Percentiles rank a stretch among this genome's conserved stretches.
These are phyloP conservation scores for Agrotis clavis DNA, from an alignment of 2,888 invertebrate species.

Conservation along the genomic window DNA sequence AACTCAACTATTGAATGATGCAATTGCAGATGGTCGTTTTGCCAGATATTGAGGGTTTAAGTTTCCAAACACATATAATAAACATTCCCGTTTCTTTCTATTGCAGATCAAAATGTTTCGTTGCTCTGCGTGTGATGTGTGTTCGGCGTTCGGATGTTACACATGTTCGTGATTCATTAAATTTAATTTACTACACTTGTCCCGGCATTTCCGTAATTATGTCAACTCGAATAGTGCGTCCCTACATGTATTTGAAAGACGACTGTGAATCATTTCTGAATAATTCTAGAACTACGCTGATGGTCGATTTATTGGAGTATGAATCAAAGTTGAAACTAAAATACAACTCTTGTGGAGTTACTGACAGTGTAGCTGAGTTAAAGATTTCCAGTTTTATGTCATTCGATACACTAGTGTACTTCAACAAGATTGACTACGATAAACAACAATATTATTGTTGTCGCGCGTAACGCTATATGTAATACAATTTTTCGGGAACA, in stretches of 20 bases:
- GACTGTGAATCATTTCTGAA: constrained; percentile 21
- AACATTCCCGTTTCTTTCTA: neutral
- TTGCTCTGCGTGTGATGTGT: neutral
- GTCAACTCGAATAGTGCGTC: constrained; percentile 10
- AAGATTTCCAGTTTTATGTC: neutral
- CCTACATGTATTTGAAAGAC: constrained; percentile 7
- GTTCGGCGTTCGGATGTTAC: constrained; percentile 8
- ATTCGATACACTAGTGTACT: no score
- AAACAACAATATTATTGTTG: neutral
- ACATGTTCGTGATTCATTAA: constrained; percentile 42
- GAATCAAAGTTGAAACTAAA: neutral
- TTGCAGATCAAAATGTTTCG: neutral
- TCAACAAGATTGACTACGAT: neutral
- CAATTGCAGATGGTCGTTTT: no score
- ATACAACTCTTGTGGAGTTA: neutral
- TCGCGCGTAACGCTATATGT: neutral
- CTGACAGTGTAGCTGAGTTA: no score
- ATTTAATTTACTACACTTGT: constrained; percentile 37
- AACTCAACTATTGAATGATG: neutral
- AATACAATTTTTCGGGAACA: no score
- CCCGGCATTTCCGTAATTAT: constrained; percentile 47
- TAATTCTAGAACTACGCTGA: constrained; percentile 8
- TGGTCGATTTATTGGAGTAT: constrained; percentile 8
- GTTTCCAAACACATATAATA: no score
- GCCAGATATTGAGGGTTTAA: no score